phyloP scores from a whole-genome alignment of 2,888 invertebrate genomes.

The Diarsia brunnea region DNA sequence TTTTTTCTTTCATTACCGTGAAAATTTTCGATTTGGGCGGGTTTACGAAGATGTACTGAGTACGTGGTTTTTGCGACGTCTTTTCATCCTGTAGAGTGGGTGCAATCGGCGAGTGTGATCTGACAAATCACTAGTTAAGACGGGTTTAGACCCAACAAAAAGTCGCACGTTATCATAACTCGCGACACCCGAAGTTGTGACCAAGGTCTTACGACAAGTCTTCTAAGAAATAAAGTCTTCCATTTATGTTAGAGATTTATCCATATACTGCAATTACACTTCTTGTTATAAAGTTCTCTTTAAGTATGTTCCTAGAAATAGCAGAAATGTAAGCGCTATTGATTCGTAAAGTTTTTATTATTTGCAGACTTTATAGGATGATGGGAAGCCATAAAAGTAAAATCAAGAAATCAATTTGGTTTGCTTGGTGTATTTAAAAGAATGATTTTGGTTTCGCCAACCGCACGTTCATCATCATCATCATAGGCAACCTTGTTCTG shows the following conservation, averaged over 20 bases:
- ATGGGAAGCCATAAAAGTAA: neutral
- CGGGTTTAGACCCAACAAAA: neutral
- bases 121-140: neutral
- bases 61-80: no score
- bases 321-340: neutral
- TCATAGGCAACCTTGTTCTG: no score
- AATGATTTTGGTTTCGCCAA: neutral
- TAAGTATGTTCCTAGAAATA: constrained; percentile 15
- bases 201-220: neutral
- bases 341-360: neutral
- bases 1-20: no score
- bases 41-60: no score
- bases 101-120: neutral
- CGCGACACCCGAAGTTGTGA: constrained; percentile 3
- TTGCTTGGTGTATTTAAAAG: neutral
- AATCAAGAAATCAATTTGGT: neutral
- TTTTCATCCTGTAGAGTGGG: neutral
- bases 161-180: neutral
- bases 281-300: constrained; percentile 13
- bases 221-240: constrained; percentile 15
- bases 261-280: constrained; percentile 15
- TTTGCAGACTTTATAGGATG: neutral
- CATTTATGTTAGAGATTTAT: constrained; percentile 30
- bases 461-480: neutral
- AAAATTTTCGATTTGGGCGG: no score